Evolutionary conservation across 2,797 vertebrate species (phyloP).

Genomic region (Lagocephalus sceleratus): DNA sequence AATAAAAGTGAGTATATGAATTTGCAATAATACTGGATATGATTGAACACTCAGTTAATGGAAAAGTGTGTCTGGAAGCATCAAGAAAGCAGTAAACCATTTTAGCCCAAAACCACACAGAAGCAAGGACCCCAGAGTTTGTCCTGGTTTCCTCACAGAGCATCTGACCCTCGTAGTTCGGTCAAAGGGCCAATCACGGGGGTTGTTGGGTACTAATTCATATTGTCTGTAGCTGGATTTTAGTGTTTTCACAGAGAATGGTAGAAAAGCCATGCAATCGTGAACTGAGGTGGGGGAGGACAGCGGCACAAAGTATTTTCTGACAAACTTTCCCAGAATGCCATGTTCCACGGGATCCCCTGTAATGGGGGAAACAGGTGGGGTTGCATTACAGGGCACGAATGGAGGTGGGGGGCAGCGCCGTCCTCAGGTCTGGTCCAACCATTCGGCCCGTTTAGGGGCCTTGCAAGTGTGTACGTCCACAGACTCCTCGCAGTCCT

Average conservation of each 20-base stretch:
- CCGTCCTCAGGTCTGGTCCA: constrained; percentile 77
- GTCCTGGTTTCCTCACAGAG: constrained; percentile 41
- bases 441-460: constrained; percentile 84
- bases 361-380: constrained; percentile 55
- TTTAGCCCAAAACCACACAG: constrained; percentile 48
- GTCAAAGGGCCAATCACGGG: constrained; percentile 44
- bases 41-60: constrained; percentile 72
- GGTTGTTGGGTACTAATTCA: constrained; percentile 63
- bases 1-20: constrained; percentile 67
- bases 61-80: constrained; percentile 69
- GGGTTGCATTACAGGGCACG: constrained; percentile 33
- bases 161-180: constrained; percentile 37
- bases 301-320: constrained; percentile 66
- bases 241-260: constrained; percentile 77
- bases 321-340: constrained; percentile 83
- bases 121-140: constrained; percentile 35
- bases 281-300: constrained; percentile 59
- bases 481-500: constrained; percentile 93
- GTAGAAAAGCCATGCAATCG: constrained; percentile 80
- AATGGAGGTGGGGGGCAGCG: constrained; percentile 1
- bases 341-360: constrained; percentile 72
- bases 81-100: constrained; percentile 75
- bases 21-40: constrained; percentile 70
- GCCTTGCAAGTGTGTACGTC: constrained; percentile 99
- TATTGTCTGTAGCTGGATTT: constrained; percentile 61